A percentile compares a stretch with the other conserved stretches of the same genome.
phyloP scores from a whole-genome alignment of 2,797 vertebrate species.

The Sebastes diaconus region DNA sequence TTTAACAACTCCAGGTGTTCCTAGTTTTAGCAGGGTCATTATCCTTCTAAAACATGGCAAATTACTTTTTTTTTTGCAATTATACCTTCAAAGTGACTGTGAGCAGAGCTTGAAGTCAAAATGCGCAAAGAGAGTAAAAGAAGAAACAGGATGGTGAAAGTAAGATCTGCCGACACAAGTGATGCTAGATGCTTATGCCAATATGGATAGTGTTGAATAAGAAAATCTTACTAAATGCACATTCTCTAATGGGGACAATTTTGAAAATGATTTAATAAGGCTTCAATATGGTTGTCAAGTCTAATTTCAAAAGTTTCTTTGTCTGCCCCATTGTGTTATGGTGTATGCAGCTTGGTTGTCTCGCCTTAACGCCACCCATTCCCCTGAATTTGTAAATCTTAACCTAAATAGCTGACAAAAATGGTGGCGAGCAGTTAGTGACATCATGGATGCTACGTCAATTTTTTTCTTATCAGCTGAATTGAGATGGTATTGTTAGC shows the following conservation, averaged over 20 bases:
- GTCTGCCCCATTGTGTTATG: not conserved
- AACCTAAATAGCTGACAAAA: not conserved
- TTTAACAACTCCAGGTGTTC: conserved; percentile 11
- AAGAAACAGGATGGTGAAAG: not conserved
- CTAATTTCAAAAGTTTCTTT: not conserved
- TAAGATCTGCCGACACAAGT: not conserved
- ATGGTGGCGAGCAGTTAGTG: not conserved
- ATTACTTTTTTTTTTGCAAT: conserved; percentile 6
- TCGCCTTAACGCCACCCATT: not conserved
- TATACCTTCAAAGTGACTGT: conserved; percentile 11
- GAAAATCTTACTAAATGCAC: not conserved
- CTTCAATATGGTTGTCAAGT: not conserved
- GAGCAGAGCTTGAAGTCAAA: not conserved
- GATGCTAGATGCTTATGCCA: not conserved
- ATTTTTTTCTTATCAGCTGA: no score
- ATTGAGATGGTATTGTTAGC: no score
- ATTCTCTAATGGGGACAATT: not conserved
- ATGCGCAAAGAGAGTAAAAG: not conserved
- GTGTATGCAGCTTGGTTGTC: not conserved
- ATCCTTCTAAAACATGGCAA: conserved; percentile 9
- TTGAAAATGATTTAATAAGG: not conserved
- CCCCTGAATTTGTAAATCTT: not conserved
- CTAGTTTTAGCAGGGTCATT: not conserved
- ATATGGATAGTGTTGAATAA: not conserved
- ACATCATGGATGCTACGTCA: not conserved